Conservation (phyloP, 2,888 invertebrate species). For the Horisme vitalbata region DNA sequence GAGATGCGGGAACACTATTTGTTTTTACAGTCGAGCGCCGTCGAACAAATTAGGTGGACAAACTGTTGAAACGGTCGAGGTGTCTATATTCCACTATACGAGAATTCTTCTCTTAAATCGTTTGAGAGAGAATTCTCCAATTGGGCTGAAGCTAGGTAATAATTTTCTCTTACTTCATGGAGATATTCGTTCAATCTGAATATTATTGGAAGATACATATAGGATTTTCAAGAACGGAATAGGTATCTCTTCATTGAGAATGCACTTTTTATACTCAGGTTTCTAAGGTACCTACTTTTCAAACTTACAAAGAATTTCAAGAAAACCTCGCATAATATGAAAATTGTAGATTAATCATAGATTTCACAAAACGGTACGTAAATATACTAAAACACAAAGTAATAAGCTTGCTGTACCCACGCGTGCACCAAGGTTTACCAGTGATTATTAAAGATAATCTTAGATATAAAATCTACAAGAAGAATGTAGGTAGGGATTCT, state of each 20-base stretch:
- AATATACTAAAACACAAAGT: no score
- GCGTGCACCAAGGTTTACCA: no score
- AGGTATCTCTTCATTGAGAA: constrained; percentile 44
- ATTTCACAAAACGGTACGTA: no score
- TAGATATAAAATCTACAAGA: constrained; percentile 16
- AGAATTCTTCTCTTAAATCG: constrained; percentile 74
- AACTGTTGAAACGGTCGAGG: constrained; percentile 79
- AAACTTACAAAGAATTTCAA: no score
- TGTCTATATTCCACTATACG: constrained; percentile 75
- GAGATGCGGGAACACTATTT: constrained; percentile 75
- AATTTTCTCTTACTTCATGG: constrained; percentile 67
- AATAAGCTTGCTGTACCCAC: no score
- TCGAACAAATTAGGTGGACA: constrained; percentile 82
- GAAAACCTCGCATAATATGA: no score
- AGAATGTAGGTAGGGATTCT: constrained; percentile 1
- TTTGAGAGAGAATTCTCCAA: constrained; percentile 58
- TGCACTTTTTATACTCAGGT: constrained; percentile 3
- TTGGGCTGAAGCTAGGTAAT: constrained; percentile 68
- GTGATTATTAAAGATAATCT: no score
- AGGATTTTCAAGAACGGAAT: constrained; percentile 54
- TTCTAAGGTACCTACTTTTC: background rate
- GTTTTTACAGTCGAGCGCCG: constrained; percentile 80
- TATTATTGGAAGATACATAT: constrained; percentile 61
- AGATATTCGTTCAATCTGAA: constrained; percentile 61
- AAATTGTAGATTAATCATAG: no score